Conservation (phyloP, 2,797 vertebrate genomes). For the Cephalopachus bancanus region DNA sequence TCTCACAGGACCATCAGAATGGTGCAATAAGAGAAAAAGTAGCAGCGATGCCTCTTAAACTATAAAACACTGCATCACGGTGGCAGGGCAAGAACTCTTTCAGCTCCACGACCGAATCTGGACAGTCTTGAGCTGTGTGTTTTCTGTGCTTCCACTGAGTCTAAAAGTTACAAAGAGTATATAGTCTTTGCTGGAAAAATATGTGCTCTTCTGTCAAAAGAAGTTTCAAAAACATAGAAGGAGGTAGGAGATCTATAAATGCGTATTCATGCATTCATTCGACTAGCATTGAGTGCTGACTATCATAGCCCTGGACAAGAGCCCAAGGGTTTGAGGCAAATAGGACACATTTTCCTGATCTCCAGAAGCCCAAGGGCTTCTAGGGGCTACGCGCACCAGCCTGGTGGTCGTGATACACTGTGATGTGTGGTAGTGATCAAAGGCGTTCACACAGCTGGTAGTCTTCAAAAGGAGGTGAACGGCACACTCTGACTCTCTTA, state of each 20-base stretch:
- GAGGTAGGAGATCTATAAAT: neutral
- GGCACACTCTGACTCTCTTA: neutral
- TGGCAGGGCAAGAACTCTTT: neutral
- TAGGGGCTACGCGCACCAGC: neutral
- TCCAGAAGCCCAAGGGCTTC: neutral
- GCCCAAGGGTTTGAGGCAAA: neutral
- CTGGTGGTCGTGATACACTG: neutral
- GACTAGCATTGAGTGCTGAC: constrained; percentile 4
- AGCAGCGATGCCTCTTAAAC: neutral
- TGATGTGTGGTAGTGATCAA: neutral
- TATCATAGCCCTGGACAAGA: neutral
- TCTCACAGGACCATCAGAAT: neutral
- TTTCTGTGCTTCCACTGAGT: neutral
- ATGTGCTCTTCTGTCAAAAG: neutral
- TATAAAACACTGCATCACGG: neutral
- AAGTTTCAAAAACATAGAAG: constrained; percentile 15
- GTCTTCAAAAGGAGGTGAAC: constrained; percentile 12
- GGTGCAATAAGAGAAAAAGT: neutral
- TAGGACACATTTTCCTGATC: neutral
- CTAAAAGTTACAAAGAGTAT: neutral
- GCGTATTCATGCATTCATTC: neutral
- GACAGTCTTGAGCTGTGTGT: constrained; percentile 7
- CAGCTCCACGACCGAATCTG: neutral
- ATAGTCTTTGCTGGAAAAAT: constrained; percentile 19
- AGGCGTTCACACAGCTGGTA: neutral